Evolutionary conservation across 2,797 vertebrate genomes (phyloP).

Genomic region (Pangasius krempfi): DNA sequence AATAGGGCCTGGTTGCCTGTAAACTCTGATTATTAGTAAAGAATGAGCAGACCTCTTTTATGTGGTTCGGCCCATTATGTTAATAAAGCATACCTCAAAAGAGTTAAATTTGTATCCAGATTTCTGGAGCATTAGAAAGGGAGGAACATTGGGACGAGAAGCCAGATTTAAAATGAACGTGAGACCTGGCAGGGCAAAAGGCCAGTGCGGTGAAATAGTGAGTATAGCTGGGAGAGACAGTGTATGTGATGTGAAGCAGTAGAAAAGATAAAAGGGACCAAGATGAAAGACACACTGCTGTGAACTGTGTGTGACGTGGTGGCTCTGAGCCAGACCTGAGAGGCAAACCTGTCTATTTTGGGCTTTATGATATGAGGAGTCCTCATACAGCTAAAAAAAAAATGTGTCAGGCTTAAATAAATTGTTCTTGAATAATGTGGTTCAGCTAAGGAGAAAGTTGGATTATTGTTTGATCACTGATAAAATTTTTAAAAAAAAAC

Average conservation of each 20-base stretch:
- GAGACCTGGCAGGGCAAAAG: not conserved
- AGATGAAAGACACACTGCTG: constrained; percentile 42
- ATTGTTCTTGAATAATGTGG: not conserved
- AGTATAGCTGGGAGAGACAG: not conserved
- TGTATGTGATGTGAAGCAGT: constrained; percentile 21
- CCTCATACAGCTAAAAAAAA: not conserved
- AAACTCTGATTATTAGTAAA: not conserved
- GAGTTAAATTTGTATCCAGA: not conserved
- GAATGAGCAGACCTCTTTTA: not conserved
- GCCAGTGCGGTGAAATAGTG: not conserved
- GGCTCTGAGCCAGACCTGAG: constrained; percentile 16
- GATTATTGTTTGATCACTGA: not conserved
- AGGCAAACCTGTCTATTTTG: constrained; percentile 17
- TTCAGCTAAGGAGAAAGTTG: constrained; percentile 3
- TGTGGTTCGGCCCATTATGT: not conserved
- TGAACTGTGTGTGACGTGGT: constrained; percentile 34
- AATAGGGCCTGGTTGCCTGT: not conserved
- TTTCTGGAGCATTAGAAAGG: not conserved
- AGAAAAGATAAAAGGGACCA: constrained; percentile 37
- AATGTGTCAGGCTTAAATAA: not conserved
- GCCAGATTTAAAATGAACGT: not conserved
- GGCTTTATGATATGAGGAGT: not conserved
- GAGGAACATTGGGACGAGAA: not conserved
- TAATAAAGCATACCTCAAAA: not conserved
- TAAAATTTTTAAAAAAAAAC: not conserved